These are phyloP conservation scores for Formicarius rufipectus DNA, from an alignment of 2,113 vertebrate species.

Conservation along the genomic window DNA sequence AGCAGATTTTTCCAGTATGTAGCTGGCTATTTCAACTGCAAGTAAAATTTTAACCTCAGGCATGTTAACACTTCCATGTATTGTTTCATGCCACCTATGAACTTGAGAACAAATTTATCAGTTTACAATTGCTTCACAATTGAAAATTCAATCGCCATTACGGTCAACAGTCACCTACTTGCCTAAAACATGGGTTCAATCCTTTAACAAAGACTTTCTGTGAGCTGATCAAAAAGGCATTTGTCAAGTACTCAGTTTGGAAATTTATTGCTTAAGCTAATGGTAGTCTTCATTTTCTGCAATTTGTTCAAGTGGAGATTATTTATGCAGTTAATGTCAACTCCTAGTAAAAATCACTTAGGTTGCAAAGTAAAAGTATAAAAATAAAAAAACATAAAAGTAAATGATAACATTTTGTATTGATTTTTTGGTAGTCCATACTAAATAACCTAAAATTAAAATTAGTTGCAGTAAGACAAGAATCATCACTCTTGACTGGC, in stretches of 20 bases:
- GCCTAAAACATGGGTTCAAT: background rate
- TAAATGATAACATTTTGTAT: background rate
- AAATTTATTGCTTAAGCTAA: background rate
- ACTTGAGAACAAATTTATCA: constrained; percentile 8
- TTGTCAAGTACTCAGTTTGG: background rate
- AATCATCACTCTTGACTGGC: constrained; percentile 37
- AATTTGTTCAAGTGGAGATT: background rate
- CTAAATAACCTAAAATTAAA: background rate
- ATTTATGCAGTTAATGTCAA: background rate
- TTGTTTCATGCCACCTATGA: background rate
- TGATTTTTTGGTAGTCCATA: background rate
- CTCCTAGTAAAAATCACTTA: background rate
- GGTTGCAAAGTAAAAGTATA: background rate
- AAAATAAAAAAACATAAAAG: no score
- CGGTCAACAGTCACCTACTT: background rate
- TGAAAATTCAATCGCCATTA: background rate
- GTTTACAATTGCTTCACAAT: constrained; percentile 41
- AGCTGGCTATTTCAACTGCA: background rate
- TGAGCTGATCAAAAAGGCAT: background rate
- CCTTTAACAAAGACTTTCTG: background rate
- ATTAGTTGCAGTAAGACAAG: constrained; percentile 27
- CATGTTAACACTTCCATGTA: background rate
- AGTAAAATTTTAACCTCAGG: background rate
- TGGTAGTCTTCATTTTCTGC: background rate
- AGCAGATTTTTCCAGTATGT: background rate